Evolutionary conservation across 2,888 invertebrate species (phyloP).

Genomic region (Trileptium ribeirensis): DNA sequence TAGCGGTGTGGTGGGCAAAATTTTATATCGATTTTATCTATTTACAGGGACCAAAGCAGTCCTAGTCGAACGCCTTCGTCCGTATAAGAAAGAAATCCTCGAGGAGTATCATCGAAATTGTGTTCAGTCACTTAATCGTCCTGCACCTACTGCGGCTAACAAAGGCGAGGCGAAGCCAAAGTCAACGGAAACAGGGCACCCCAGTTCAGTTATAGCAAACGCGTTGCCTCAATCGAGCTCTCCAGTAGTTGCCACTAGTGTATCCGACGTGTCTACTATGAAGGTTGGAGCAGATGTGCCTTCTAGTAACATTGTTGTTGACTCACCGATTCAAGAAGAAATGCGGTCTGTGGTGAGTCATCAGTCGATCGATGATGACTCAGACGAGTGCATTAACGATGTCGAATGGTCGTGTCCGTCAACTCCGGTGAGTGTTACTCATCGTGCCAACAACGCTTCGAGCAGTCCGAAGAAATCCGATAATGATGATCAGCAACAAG

Average conservation of each 20-base stretch:
- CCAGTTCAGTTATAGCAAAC: not conserved
- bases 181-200: no score
- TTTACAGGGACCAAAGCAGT: not conserved
- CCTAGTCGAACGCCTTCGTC: not conserved
- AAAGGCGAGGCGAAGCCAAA: not conserved
- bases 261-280: not conserved
- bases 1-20: no score
- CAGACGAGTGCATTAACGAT: not conserved
- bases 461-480: not conserved
- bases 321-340: not conserved
- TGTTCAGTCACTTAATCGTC: not conserved
- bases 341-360: no score
- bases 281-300: not conserved
- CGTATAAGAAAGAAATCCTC: not conserved
- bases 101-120: not conserved
- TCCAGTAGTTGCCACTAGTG: no score
- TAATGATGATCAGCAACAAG: not conserved
- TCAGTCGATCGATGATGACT: not conserved
- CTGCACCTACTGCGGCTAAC: not conserved
- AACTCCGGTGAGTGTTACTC: not conserved
- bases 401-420: not conserved
- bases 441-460: not conserved
- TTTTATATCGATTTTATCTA: no score
- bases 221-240: not conserved
- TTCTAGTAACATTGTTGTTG: not conserved